Conservation (phyloP, 2,797 vertebrate genomes). For the Hoplostethus atlanticus region DNA sequence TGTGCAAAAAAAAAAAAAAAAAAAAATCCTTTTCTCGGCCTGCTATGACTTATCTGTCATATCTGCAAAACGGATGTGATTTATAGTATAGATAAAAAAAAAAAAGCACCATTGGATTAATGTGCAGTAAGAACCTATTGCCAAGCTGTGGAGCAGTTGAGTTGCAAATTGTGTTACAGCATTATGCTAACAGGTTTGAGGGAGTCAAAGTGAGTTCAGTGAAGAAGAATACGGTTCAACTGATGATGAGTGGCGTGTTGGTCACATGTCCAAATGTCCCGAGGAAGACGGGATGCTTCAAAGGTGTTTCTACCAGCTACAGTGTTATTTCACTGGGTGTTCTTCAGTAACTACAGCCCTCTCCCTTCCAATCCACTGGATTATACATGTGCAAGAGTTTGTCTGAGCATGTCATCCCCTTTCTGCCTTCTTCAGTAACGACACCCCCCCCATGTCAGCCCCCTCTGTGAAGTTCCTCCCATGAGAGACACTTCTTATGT, state of each 20-base stretch:
- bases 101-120: neutral
- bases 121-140: conserved; percentile 28
- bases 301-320: neutral
- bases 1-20: too few relatives aligned
- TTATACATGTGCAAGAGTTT: neutral
- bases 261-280: neutral
- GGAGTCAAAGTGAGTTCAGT: neutral
- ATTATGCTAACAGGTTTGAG: neutral
- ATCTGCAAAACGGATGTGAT: too few relatives aligned
- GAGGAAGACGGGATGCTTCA: neutral
- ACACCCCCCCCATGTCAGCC: neutral
- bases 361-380: neutral
- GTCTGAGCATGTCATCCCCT: neutral
- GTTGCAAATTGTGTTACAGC: conserved; percentile 15
- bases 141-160: conserved; percentile 58
- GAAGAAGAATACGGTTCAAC: neutral
- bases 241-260: neutral
- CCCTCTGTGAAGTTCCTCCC: conserved; percentile 12
- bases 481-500: neutral
- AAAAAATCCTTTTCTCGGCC: too few relatives aligned
- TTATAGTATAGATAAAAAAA: neutral
- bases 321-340: neutral
- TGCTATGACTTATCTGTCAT: too few relatives aligned
- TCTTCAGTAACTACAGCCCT: neutral
- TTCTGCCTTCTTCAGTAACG: neutral